These are phyloP conservation scores for Rhopilema esculentum DNA, from an alignment of 30 jellyfish, hydroid and myxozoan genomes.

Conservation along the genomic window DNA sequence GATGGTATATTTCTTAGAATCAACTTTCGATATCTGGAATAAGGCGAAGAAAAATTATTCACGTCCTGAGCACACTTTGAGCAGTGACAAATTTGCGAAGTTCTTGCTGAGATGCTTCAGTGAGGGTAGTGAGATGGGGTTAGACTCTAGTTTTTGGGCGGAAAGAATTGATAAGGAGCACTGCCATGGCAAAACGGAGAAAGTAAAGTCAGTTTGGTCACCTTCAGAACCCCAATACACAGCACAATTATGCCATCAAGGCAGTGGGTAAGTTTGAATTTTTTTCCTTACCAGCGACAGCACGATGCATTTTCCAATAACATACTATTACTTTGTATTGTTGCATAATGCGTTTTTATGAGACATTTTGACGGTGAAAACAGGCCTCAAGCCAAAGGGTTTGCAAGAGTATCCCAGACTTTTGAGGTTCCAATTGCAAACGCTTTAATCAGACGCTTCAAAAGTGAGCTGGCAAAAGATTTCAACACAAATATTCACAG, in stretches of 20 bases:
- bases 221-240: neutral
- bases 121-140: slow-evolving; percentile 10
- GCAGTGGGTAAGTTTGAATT: slow-evolving; percentile 12
- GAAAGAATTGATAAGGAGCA: slow-evolving; percentile 13
- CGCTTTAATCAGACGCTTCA: neutral
- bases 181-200: slow-evolving; percentile 18
- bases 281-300: neutral
- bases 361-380: neutral
- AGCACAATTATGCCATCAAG: slow-evolving; percentile 6
- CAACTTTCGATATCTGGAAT: too few species aligned
- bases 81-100: slow-evolving; percentile 11
- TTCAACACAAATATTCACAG: neutral
- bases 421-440: neutral
- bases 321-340: neutral
- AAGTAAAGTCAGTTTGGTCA: neutral
- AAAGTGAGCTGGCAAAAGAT: neutral
- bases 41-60: neutral
- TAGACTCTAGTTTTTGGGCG: slow-evolving; percentile 6
- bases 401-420: neutral
- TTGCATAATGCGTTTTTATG: neutral
- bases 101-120: slow-evolving; percentile 2
- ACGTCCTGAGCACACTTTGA: slow-evolving; percentile 1
- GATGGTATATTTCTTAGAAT: slow-evolving; percentile 15
- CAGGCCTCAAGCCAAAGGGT: neutral
- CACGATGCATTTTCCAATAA: neutral